Percentiles rank a stretch among this genome's conserved stretches.
phyloP scores from a whole-genome alignment of 2,797 vertebrate genomes.

The Champsocephalus esox region DNA sequence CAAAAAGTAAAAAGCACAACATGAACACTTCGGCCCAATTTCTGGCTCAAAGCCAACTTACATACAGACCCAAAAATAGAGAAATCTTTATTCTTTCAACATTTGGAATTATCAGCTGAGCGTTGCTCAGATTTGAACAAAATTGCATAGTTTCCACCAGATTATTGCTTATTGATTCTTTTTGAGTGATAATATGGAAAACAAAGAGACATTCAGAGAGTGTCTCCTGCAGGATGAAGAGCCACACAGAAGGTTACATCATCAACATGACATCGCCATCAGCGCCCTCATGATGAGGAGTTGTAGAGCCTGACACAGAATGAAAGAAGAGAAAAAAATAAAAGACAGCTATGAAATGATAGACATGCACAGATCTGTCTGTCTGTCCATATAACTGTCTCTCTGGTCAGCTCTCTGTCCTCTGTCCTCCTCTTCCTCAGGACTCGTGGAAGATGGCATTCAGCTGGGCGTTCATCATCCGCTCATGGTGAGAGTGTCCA shows the following conservation, averaged over 20 bases:
- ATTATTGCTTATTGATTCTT: slow-evolving; percentile 77
- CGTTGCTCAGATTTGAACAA: slow-evolving; percentile 61
- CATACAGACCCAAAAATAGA: slow-evolving; percentile 75
- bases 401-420: slow-evolving; percentile 31
- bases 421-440: slow-evolving; percentile 65
- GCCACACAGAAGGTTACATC: slow-evolving; percentile 62
- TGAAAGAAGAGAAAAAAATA: slow-evolving; percentile 45
- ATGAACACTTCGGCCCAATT: slow-evolving; percentile 43
- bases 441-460: slow-evolving; percentile 97
- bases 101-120: slow-evolving; percentile 71
- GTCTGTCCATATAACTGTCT: slow-evolving; percentile 34
- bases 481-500: slow-evolving; percentile 92
- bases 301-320: slow-evolving; percentile 41
- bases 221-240: slow-evolving; percentile 52
- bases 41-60: slow-evolving; percentile 16
- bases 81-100: slow-evolving; percentile 73
- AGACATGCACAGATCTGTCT: slow-evolving; percentile 37
- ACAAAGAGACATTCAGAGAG: slow-evolving; percentile 65
- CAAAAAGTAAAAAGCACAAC: slow-evolving; percentile 74
- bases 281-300: slow-evolving; percentile 6
- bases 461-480: slow-evolving; percentile 93
- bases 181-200: slow-evolving; percentile 56
- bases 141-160: slow-evolving; percentile 81
- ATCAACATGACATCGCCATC: slow-evolving; percentile 24
- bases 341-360: slow-evolving; percentile 42